These are phyloP conservation scores for Galleria mellonella DNA, from an alignment of 1,140 invertebrate species.

Conservation along the genomic window DNA sequence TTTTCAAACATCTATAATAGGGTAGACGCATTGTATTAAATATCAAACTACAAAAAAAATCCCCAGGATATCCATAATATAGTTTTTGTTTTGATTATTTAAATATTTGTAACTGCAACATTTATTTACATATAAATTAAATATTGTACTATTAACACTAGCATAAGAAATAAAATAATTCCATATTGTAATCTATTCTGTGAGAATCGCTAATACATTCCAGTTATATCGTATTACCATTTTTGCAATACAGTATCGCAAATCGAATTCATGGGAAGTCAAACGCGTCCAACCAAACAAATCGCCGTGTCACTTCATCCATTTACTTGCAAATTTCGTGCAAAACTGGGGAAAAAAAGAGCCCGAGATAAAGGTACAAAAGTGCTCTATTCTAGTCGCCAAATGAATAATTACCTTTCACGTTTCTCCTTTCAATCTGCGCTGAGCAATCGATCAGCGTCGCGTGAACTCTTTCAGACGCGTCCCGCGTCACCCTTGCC, in stretches of 20 bases:
- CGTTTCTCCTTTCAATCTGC: conserved; percentile 71
- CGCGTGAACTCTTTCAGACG: conserved; percentile 63
- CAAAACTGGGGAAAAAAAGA: conserved; percentile 65
- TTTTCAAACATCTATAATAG: no score
- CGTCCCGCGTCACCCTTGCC: conserved; percentile 48
- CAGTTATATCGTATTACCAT: conserved; percentile 13
- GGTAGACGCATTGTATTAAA: no score
- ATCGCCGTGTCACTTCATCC: conserved; percentile 62
- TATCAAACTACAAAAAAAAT: no score
- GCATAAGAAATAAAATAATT: no score
- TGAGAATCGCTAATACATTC: neutral
- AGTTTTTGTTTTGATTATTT: no score
- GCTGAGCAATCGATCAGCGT: conserved; percentile 66
- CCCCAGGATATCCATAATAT: no score
- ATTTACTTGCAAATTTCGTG: conserved; percentile 73
- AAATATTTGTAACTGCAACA: no score
- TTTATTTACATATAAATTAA: no score
- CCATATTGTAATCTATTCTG: no score
- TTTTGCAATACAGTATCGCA: conserved; percentile 18
- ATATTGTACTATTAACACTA: no score
- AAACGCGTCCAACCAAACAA: conserved; percentile 52
- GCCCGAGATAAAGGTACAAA: conserved; percentile 70
- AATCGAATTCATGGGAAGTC: conserved; percentile 52
- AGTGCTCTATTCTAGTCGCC: conserved; percentile 72
- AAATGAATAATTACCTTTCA: conserved; percentile 74